Evolutionary conservation across 2,113 vertebrate genomes (phyloP).

Genomic region (Scomber scombrus): DNA sequence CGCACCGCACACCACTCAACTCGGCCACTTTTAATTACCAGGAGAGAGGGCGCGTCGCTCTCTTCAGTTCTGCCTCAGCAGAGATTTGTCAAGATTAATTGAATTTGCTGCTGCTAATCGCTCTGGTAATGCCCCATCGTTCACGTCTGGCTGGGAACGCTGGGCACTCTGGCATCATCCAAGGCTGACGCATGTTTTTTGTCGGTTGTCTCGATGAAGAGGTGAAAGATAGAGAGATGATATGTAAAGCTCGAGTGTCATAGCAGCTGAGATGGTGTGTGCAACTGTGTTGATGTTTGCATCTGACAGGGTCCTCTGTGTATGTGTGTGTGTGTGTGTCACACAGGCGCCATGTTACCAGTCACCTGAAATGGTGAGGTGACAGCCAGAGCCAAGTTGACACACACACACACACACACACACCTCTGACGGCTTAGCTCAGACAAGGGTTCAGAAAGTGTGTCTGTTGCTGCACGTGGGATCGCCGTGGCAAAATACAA

Average conservation of each 20-base stretch:
- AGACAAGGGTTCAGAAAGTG: slow-evolving; percentile 44
- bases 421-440: slow-evolving; percentile 46
- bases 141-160: slow-evolving; percentile 74
- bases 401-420: slow-evolving; percentile 47
- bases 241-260: slow-evolving; percentile 55
- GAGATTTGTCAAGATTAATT: slow-evolving; percentile 89
- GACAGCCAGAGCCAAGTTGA: slow-evolving; percentile 71
- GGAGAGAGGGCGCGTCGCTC: slow-evolving; percentile 73
- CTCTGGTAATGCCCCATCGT: slow-evolving; percentile 81
- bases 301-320: slow-evolving; percentile 62
- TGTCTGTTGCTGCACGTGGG: slow-evolving; percentile 45
- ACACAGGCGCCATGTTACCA: slow-evolving; percentile 69
- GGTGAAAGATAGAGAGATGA: slow-evolving; percentile 61
- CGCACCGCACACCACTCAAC: slow-evolving; percentile 72
- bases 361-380: slow-evolving; percentile 78
- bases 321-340: slow-evolving; percentile 70
- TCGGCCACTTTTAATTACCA: slow-evolving; percentile 85
- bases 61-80: slow-evolving; percentile 83
- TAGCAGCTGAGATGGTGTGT: slow-evolving; percentile 51
- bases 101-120: slow-evolving; percentile 85
- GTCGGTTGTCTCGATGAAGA: slow-evolving; percentile 51
- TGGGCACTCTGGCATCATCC: slow-evolving; percentile 63
- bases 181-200: slow-evolving; percentile 49
- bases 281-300: slow-evolving; percentile 53
- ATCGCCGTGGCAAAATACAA: slow-evolving; percentile 67